These are phyloP conservation scores for Neodiprion fabricii DNA, from an alignment of 1,140 invertebrate species.

Conservation along the genomic window DNA sequence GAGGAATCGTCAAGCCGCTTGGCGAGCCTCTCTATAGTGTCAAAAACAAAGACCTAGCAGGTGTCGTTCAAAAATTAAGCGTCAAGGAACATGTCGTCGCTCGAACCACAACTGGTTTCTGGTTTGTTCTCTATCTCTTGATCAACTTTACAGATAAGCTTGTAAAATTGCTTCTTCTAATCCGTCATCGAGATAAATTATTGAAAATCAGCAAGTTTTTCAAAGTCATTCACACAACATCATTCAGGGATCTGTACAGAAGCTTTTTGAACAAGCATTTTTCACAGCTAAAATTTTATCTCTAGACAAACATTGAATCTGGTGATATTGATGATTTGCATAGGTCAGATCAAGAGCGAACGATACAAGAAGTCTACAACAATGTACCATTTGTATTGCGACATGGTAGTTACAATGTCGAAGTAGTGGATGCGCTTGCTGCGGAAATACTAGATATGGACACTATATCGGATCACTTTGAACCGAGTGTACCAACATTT, in stretches of 20 bases:
- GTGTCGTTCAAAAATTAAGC: conserved; percentile 74
- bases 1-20: conserved; percentile 75
- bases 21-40: conserved; percentile 75
- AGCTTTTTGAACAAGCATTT: no score
- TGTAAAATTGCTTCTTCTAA: conserved; percentile 6
- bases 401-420: conserved; percentile 68
- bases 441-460: conserved; percentile 81
- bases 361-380: conserved; percentile 76
- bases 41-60: conserved; percentile 71
- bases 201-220: no score
- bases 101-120: conserved; percentile 77
- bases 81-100: conserved; percentile 80
- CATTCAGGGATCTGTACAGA: no score
- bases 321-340: conserved; percentile 18
- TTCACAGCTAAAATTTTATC: neutral
- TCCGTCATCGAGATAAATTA: no score
- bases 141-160: neutral
- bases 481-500: conserved; percentile 72
- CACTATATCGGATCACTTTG: conserved; percentile 77
- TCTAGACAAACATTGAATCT: neutral
- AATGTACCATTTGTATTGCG: conserved; percentile 76
- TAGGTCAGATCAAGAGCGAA: conserved; percentile 74
- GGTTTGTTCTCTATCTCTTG: conserved; percentile 55
- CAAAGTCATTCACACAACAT: no score
- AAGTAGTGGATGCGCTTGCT: conserved; percentile 74